Base-by-base conservation (phyloP, 2,888 invertebrate species). In the Macrosoma leucophasiata region DNA sequence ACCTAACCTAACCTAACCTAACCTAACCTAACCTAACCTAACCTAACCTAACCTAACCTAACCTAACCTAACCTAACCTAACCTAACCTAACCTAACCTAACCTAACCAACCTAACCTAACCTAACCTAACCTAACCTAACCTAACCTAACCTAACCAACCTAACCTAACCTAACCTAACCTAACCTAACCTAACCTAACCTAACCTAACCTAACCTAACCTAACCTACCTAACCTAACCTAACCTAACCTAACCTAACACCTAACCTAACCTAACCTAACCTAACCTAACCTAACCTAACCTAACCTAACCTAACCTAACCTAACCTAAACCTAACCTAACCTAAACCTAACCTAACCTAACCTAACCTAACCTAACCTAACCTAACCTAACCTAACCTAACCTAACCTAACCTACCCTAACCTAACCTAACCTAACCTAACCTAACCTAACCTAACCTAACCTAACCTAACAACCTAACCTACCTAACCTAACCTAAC, bases 241-340 rank as follows among this genome's bases (percentile, higher is more conserved):
- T 13, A 13, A 29, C 11, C 28, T 11, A 11, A 26, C 17, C 30
- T 14, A 21, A 30, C 13, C 21, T 22, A 21, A 30, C 21, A 21
- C 30, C 22, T 21, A 30, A 21, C 23, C 22, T 21, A 30, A 13
- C 30, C 22, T 21, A 30, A 13, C 25, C 32, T 25, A 32, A 32
- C 32, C 32, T 32, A 32, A 32, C 32, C 25, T 25, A 32, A 36
- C 36, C 25, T 32, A 32, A 25, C 42, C 42, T 43, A 43, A 43
- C 43, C 43, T 43, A 43, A 43, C 43, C 42, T 43, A 43, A 43
- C 42, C 42, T 43, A 43, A 43, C 42, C 42, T 39, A 42, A 42
- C 42, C 42, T 42, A 42, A 38, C 36, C 37, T 36, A 38, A 35
- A 41, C 41, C 42, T 43, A 43, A 43, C 42, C 42, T 43, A 43